Conservation (phyloP, 2,888 invertebrate genomes). For the Rhabditoides inermis region DNA sequence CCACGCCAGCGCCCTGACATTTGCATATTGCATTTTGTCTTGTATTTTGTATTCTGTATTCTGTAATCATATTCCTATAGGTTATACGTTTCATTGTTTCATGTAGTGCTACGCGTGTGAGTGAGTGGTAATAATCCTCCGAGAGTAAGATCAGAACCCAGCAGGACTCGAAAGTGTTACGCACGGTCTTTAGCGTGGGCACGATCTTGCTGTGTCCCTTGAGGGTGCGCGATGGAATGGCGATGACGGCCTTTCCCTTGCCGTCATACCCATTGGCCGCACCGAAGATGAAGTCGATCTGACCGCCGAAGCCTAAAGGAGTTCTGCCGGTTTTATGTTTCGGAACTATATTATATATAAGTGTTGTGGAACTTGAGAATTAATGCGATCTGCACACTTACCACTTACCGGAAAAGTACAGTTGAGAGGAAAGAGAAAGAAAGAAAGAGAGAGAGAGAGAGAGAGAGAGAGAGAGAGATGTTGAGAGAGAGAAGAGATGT, state of each 20-base stretch:
- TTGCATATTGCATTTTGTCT: no score
- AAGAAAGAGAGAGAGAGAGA: not conserved
- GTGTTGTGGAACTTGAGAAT: not conserved
- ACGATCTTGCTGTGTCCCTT: constrained; percentile 76
- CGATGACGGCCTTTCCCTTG: constrained; percentile 74
- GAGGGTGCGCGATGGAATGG: constrained; percentile 72
- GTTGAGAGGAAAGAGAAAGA: not conserved
- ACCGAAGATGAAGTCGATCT: constrained; percentile 85
- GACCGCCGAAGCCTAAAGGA: constrained; percentile 70
- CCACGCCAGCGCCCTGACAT: constrained; percentile 81
- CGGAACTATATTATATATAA: not conserved
- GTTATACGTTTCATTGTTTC: no score
- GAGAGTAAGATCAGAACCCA: no score
- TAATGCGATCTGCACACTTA: no score
- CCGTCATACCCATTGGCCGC: constrained; percentile 77
- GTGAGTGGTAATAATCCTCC: no score
- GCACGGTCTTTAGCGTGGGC: constrained; percentile 68
- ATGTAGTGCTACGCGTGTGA: no score
- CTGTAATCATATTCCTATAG: no score
- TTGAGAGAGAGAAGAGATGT: not conserved
- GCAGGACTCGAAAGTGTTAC: no score
- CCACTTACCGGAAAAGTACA: not conserved
- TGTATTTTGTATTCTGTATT: no score
- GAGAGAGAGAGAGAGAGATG: not conserved
- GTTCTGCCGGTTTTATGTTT: not conserved